A percentile compares a stretch with the other conserved stretches of the same genome.
phyloP scores from a whole-genome alignment of 2,888 invertebrate genomes.

The Epirrita christyi region DNA sequence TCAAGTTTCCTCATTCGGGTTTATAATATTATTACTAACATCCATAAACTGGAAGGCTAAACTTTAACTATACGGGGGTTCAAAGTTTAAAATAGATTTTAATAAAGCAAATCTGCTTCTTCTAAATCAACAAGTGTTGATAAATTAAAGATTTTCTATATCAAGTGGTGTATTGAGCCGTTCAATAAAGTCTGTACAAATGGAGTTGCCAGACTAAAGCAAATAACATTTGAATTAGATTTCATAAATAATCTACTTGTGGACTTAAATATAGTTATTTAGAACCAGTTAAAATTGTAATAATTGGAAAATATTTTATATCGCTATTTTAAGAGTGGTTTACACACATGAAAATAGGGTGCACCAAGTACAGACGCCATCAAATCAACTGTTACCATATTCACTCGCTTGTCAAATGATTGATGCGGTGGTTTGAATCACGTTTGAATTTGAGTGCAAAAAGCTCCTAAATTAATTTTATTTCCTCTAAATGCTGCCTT shows the following conservation, averaged over 20 bases:
- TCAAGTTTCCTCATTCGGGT: neutral
- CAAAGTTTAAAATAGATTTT: neutral
- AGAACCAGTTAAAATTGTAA: neutral
- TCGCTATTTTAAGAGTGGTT: neutral
- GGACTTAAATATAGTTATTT: neutral
- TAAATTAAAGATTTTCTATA: neutral
- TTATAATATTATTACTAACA: neutral
- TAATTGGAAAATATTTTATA: neutral
- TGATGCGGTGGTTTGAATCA: slow-evolving; percentile 85
- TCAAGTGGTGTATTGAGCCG: slow-evolving; percentile 38
- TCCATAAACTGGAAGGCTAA: neutral
- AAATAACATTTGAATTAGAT: slow-evolving; percentile 13
- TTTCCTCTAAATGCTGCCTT: slow-evolving; percentile 41
- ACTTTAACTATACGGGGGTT: neutral
- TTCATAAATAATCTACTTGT: neutral
- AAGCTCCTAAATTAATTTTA: slow-evolving; percentile 62
- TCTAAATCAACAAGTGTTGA: neutral
- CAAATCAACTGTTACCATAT: slow-evolving; percentile 57
- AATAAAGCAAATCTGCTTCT: neutral
- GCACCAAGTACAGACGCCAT: slow-evolving; percentile 67
- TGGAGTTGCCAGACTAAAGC: slow-evolving; percentile 49
- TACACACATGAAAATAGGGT: slow-evolving; percentile 6
- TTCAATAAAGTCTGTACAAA: slow-evolving; percentile 58
- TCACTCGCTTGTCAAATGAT: slow-evolving; percentile 79
- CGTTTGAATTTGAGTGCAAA: slow-evolving; percentile 80